phyloP scores from a whole-genome alignment of 1,140 invertebrate genomes.

The Micrasema longulum region DNA sequence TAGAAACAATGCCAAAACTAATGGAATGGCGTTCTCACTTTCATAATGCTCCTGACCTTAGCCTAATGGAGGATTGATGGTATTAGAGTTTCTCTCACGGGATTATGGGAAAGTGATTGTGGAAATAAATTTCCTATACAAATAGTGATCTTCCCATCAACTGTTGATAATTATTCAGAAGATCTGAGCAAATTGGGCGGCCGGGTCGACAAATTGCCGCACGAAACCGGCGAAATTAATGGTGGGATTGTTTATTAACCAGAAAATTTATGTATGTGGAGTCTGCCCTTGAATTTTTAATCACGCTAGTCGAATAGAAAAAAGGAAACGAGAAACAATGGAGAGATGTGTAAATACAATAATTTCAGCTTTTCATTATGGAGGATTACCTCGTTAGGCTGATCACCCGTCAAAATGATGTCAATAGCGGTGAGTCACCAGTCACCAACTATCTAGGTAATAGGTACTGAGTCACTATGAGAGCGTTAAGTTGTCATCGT shows the following conservation, averaged over 20 bases:
- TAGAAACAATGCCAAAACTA: conserved; percentile 18
- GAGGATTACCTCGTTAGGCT: background rate
- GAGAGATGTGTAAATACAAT: conserved; percentile 14
- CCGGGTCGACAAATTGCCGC: conserved; percentile 14
- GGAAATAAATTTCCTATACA: conserved; percentile 10
- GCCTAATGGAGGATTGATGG: conserved; percentile 21
- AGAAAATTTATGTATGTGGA: conserved; percentile 18
- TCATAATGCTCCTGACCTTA: conserved; percentile 33
- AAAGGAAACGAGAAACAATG: conserved; percentile 25
- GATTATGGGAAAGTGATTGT: conserved; percentile 33
- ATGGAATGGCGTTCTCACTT: conserved; percentile 17
- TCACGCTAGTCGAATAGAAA: background rate
- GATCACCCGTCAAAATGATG: conserved; percentile 1
- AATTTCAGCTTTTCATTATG: background rate
- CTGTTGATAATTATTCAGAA: background rate
- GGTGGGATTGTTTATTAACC: background rate
- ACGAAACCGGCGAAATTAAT: background rate
- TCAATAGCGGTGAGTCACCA: conserved; percentile 13
- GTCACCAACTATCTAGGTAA: too few species aligned
- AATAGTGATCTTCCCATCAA: conserved; percentile 23
- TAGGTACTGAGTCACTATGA: conserved; percentile 13
- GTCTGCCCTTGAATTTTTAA: conserved; percentile 11
- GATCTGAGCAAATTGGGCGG: conserved; percentile 13
- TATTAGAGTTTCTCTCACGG: conserved; percentile 24
- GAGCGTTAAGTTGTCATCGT: too few species aligned